Percentiles rank a stretch among this genome's conserved stretches.
Conservation (phyloP, 2,797 vertebrate species). For the Miopithecus talapoin region DNA sequence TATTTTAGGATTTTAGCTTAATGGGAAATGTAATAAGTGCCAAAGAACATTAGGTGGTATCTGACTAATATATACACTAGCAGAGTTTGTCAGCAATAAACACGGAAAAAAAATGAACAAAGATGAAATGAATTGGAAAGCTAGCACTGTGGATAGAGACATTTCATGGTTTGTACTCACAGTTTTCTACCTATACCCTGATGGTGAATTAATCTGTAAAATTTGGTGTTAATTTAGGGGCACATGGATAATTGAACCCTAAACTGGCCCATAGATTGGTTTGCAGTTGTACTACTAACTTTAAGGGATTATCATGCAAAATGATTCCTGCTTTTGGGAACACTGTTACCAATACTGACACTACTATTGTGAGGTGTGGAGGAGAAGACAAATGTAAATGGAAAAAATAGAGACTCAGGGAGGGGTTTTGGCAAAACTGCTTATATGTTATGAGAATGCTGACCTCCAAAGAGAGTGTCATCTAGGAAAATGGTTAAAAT, state of each 20-base stretch:
- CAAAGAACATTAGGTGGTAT: background rate
- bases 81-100: background rate
- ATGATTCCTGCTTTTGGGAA: background rate
- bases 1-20: slow-evolving; percentile 39
- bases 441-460: background rate
- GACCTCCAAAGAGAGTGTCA: background rate
- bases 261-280: background rate
- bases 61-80: background rate
- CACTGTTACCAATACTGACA: background rate
- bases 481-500: slow-evolving; percentile 11
- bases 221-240: slow-evolving; percentile 37
- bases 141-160: background rate
- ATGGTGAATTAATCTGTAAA: slow-evolving; percentile 40
- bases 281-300: slow-evolving; percentile 9
- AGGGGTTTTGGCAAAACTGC: background rate
- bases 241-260: slow-evolving; percentile 41
- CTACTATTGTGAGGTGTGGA: background rate
- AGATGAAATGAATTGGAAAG: slow-evolving; percentile 48
- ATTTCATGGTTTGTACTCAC: background rate
- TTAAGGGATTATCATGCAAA: slow-evolving; percentile 22
- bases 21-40: background rate
- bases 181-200: slow-evolving; percentile 4
- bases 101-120: slow-evolving; percentile 32
- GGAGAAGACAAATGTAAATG: background rate
- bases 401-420: background rate